phyloP scores from a whole-genome alignment of 2,113 vertebrate genomes.

The Zootoca vivipara region DNA sequence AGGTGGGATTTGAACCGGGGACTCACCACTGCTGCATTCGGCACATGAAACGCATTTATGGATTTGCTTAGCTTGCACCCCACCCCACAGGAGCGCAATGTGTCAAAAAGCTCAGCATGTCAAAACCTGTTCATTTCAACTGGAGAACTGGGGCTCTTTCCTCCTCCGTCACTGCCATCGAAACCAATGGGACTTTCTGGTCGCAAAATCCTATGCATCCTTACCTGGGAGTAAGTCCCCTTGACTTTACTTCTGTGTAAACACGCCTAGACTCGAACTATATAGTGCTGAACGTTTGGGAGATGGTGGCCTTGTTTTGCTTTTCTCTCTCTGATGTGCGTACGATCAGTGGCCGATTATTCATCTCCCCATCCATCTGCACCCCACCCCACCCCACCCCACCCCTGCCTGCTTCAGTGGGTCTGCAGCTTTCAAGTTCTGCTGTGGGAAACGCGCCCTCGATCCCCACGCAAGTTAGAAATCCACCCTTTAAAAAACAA shows the following conservation, averaged over 20 bases:
- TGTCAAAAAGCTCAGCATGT: neutral
- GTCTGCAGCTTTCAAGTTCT: conserved; percentile 9
- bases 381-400: neutral
- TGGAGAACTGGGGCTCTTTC: neutral
- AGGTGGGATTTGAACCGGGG: neutral
- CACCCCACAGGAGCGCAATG: neutral
- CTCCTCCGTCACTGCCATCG: neutral
- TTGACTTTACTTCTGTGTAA: neutral
- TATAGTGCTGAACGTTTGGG: neutral
- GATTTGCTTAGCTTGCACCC: neutral
- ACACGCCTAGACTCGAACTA: neutral
- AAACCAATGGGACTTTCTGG: neutral
- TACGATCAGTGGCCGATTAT: neutral
- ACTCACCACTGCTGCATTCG: neutral
- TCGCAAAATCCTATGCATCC: too few species aligned
- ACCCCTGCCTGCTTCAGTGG: rapidly evolving
- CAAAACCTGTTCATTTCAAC: too few species aligned
- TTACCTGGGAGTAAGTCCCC: neutral
- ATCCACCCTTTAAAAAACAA: conserved; percentile 28
- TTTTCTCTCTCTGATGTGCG: neutral
- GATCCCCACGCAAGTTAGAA: neutral
- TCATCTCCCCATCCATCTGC: neutral
- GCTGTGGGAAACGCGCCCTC: neutral
- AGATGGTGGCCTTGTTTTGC: neutral
- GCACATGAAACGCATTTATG: neutral